Conservation (phyloP, 2,888 invertebrate species). For the Pammene aurita region DNA sequence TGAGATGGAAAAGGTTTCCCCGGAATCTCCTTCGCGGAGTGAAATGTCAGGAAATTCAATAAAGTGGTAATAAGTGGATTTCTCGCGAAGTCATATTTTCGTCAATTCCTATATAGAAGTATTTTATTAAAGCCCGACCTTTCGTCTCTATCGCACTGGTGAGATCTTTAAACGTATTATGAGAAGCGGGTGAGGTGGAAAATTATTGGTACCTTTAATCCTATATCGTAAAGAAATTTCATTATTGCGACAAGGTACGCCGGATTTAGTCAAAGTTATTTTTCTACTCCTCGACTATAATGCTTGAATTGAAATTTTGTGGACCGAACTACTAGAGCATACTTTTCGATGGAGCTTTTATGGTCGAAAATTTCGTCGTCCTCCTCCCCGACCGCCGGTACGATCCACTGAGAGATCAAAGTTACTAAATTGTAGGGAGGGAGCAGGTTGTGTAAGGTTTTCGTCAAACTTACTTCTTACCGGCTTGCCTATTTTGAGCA, state of each 20-base stretch:
- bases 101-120: constrained; percentile 57
- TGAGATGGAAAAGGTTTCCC: constrained; percentile 57
- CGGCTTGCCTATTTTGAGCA: too few relatives aligned
- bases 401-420: too few relatives aligned
- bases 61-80: constrained; percentile 74
- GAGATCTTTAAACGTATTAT: constrained; percentile 34
- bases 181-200: constrained; percentile 35
- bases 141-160: constrained; percentile 42
- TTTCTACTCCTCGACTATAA: too few relatives aligned
- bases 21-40: constrained; percentile 57
- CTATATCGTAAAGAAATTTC: constrained; percentile 29
- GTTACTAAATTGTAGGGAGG: too few relatives aligned
- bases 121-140: constrained; percentile 58
- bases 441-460: too few relatives aligned
- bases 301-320: too few relatives aligned
- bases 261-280: constrained; percentile 1
- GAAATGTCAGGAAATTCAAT: constrained; percentile 72
- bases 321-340: too few relatives aligned
- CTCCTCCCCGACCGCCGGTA: too few relatives aligned
- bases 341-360: too few relatives aligned
- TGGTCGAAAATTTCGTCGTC: too few relatives aligned
- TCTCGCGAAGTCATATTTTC: constrained; percentile 66
- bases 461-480: too few relatives aligned
- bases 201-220: constrained; percentile 39
- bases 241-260: constrained; percentile 28